phyloP scores from a whole-genome alignment of 2,113 vertebrate species.

The Platichthys flesus region DNA sequence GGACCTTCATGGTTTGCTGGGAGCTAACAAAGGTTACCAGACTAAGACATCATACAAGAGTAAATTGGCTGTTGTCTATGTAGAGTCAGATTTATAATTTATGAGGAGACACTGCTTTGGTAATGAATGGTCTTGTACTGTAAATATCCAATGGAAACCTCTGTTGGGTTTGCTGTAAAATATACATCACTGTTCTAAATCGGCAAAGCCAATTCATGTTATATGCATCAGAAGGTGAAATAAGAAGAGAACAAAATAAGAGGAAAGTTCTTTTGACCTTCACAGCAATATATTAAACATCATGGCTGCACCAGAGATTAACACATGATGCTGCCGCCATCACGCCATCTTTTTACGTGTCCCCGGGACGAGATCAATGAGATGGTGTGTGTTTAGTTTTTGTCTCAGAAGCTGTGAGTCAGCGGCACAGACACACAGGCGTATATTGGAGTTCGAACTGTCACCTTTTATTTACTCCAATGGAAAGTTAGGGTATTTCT shows the following conservation, averaged over 20 bases:
- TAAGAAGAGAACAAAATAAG: not conserved
- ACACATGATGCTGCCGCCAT: slow-evolving; percentile 29
- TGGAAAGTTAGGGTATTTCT: slow-evolving; percentile 12
- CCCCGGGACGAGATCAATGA: slow-evolving; percentile 38
- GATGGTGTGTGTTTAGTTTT: slow-evolving; percentile 36
- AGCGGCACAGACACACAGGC: slow-evolving; percentile 11
- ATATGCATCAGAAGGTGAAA: slow-evolving; percentile 25
- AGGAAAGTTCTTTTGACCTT: slow-evolving; percentile 35
- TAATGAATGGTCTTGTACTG: slow-evolving; percentile 31
- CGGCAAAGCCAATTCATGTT: slow-evolving; percentile 22
- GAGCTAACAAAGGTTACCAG: slow-evolving; percentile 36
- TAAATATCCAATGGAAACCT: slow-evolving; percentile 22
- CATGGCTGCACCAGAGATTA: slow-evolving; percentile 6
- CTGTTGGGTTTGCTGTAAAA: slow-evolving; percentile 30
- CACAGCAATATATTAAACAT: slow-evolving; percentile 45
- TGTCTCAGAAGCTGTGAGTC: slow-evolving; percentile 20
- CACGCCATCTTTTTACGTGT: slow-evolving; percentile 10
- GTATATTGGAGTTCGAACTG: slow-evolving; percentile 11
- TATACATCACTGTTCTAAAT: slow-evolving; percentile 34
- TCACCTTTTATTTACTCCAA: slow-evolving; percentile 23
- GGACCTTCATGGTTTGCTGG: not conserved
- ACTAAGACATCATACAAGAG: slow-evolving; percentile 13
- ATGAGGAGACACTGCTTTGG: slow-evolving; percentile 29
- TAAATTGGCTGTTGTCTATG: slow-evolving; percentile 39
- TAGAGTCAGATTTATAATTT: slow-evolving; percentile 50